Evolutionary conservation across 2,797 vertebrate genomes (phyloP), one percentile per base, ranked within the genome.

Genomic region (Benthosema pterotum): DNA sequence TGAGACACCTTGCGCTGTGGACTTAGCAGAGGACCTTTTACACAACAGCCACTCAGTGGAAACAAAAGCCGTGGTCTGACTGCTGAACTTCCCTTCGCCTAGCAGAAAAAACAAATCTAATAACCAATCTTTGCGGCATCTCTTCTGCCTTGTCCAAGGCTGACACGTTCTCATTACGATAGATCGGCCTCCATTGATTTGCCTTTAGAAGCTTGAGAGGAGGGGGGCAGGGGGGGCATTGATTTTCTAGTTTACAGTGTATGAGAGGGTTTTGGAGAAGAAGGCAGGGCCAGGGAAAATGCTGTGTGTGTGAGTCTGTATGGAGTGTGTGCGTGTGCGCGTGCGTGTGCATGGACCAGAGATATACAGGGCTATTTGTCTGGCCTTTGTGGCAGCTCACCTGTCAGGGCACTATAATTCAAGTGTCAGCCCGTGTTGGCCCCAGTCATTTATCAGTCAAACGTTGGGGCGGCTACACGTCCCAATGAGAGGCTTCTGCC

Each of bases 151-250:
- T n/a, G 1, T 80, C 75, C 77, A 69, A 83, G 75, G 83, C 74
- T 75, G 78, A 69, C 42, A 50, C 42, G 28, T 80, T 77, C 78
- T 87, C 75, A 88, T 86, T 86, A 79, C 82, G 86, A 82, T 74
- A 73, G 78, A 85, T 87, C 53, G 54, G 63, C 72, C 62, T 58
- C 56, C 60, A 91, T 86, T 83, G 88, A 91, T 88, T 85, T 66
- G 74, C 75, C 75, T 80, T 86, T 69, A 75, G 70, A 61, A 72
- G 65, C 79, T 50, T 48, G 15, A 0, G 62, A 57, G 68, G 45
- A 61, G 60, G 60, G 19, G 25, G 19, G 47, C n/a, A 56, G 38
- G 57, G 57, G 58, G 46, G 42, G 1, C 16, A 85, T 80, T 71
- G 86, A 91, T 85, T 87, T 85, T 79, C 58, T 66, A 62, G 70